These are phyloP conservation scores for Melinaea marsaeus DNA, from an alignment of 2,888 invertebrate species.

Conservation along the genomic window DNA sequence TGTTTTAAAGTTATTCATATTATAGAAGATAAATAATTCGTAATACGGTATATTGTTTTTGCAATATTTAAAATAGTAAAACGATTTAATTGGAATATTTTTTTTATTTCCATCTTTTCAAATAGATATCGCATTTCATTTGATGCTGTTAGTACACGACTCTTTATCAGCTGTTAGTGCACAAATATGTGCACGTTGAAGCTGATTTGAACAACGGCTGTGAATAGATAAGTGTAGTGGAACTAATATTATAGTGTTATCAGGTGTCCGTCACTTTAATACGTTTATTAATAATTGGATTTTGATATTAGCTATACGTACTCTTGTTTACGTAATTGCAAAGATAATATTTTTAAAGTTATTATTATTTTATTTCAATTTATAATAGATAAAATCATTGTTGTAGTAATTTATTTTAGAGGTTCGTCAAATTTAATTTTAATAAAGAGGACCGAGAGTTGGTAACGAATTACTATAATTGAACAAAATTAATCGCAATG, in stretches of 20 bases:
- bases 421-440: slow-evolving; percentile 24
- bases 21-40: too few relatives aligned
- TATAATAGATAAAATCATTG: too few relatives aligned
- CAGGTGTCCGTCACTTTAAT: background rate
- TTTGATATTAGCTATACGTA: too few relatives aligned
- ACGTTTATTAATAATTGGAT: too few relatives aligned
- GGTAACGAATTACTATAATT: slow-evolving; percentile 30
- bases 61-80: too few relatives aligned
- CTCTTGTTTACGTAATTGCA: too few relatives aligned
- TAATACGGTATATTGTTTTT: too few relatives aligned
- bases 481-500: slow-evolving; percentile 31
- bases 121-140: background rate
- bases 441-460: slow-evolving; percentile 27
- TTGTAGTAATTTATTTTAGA: slow-evolving; percentile 7
- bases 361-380: background rate
- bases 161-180: background rate
- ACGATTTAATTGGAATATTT: background rate
- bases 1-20: too few relatives aligned
- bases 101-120: too few relatives aligned
- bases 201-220: background rate
- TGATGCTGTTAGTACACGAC: background rate
- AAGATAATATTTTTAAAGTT: background rate
- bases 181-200: background rate
- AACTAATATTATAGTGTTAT: background rate
- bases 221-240: background rate